phyloP scores from a whole-genome alignment of 1,140 invertebrate genomes.

The Belonocnema kinseyi region DNA sequence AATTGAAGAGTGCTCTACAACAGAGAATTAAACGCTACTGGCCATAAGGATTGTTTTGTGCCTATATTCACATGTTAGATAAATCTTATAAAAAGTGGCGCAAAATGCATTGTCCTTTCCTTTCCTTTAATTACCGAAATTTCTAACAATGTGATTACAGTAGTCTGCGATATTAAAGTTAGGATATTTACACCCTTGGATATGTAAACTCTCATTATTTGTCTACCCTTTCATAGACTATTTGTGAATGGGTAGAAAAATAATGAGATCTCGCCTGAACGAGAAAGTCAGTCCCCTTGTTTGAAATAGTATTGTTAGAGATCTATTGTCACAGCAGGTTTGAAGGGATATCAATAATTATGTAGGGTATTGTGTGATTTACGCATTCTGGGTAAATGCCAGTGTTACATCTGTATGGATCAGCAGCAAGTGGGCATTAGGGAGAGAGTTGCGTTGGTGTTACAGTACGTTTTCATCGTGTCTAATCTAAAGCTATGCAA shows the following conservation, averaged over 20 bases:
- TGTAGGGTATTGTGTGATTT: slow-evolving; percentile 20
- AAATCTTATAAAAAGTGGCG: too few relatives aligned
- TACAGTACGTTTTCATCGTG: slow-evolving; percentile 28
- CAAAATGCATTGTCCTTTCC: too few relatives aligned
- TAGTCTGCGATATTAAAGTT: too few relatives aligned
- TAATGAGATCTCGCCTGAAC: background rate
- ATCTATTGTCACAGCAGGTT: background rate
- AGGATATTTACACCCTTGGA: too few relatives aligned
- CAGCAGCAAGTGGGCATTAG: background rate
- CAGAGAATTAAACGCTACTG: too few relatives aligned
- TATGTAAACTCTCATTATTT: too few relatives aligned
- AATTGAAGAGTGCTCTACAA: too few relatives aligned
- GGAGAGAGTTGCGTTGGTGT: background rate
- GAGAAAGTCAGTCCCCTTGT: background rate
- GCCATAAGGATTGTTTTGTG: too few relatives aligned
- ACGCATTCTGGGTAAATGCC: slow-evolving; percentile 24
- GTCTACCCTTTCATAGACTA: too few relatives aligned
- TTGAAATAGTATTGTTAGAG: slow-evolving; percentile 7
- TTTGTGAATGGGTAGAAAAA: background rate
- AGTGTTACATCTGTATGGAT: background rate
- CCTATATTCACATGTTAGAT: too few relatives aligned
- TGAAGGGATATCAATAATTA: slow-evolving; percentile 12
- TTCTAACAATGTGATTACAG: too few relatives aligned
- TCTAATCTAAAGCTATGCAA: slow-evolving; percentile 24
- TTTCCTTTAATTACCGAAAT: too few relatives aligned